A percentile compares a stretch with the other conserved stretches of the same genome.
phyloP scores from a whole-genome alignment of 2,888 invertebrate genomes.

The Drosophila engyochracea region DNA sequence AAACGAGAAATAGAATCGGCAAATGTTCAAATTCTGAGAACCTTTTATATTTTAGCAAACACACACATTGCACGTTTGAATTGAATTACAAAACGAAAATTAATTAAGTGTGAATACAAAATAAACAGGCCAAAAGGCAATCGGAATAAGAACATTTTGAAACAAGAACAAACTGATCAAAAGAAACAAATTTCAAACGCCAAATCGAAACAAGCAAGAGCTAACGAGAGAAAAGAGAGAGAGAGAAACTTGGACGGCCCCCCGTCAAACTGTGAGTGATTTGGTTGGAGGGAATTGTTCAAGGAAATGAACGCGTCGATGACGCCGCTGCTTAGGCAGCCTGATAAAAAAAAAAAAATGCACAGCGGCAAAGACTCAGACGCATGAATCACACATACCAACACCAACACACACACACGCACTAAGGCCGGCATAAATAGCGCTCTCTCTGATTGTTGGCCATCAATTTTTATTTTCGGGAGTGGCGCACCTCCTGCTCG shows the following conservation, averaged over 20 bases:
- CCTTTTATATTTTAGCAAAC: slow-evolving; percentile 20
- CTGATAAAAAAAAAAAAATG: slow-evolving; percentile 72
- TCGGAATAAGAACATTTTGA: slow-evolving; percentile 24
- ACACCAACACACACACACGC: slow-evolving; percentile 32
- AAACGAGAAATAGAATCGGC: slow-evolving; percentile 7
- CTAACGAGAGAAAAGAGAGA: slow-evolving; percentile 6
- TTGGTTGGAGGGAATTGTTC: slow-evolving; percentile 41
- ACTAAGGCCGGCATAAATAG: slow-evolving; percentile 53
- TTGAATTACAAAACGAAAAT: slow-evolving; percentile 59
- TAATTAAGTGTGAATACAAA: slow-evolving; percentile 71
- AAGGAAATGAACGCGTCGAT: slow-evolving; percentile 60
- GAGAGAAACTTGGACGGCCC: slow-evolving; percentile 45
- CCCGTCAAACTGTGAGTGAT: slow-evolving; percentile 53
- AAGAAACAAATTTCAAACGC: slow-evolving; percentile 52
- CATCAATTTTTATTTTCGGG: slow-evolving; percentile 61
- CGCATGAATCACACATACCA: slow-evolving; percentile 75
- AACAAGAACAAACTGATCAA: slow-evolving; percentile 54
- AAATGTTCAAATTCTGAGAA: slow-evolving; percentile 34
- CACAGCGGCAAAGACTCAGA: slow-evolving; percentile 58
- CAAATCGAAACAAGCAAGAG: slow-evolving; percentile 24
- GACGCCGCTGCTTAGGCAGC: slow-evolving; percentile 56
- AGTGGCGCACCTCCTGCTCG: slow-evolving; percentile 49
- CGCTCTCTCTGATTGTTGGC: slow-evolving; percentile 24
- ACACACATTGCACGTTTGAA: slow-evolving; percentile 35
- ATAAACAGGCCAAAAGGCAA: slow-evolving; percentile 48